Evolutionary conservation across 2,888 invertebrate genomes (phyloP), one percentile per base, ranked within the genome.

Genomic region (Crocallis elinguaria): DNA sequence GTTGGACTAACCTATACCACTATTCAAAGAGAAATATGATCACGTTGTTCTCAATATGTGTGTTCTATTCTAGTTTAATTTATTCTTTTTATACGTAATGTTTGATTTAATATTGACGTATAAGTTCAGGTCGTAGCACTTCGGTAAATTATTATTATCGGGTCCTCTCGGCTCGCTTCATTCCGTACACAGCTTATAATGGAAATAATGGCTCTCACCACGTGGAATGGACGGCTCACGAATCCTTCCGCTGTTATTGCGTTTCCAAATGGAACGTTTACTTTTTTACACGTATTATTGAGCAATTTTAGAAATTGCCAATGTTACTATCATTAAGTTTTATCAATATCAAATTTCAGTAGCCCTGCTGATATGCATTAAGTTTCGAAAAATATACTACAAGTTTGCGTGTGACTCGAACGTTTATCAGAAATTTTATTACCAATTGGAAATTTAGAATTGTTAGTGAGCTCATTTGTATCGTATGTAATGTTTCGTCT

Each of bases 121-220:
- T 56, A 66, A 44, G 69, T 66, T 63, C 44, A 59, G 58, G 64
- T 60, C 25, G 60, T 51, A 68, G 62, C 64, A 69, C 67, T 72
- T 60, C 60, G 51, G 67, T 75, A 74, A 73, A 76, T 75, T 73
- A 71, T 68, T 62, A 25, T 29, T 19, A 3, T 42, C 19, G 62
- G 41, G 57, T 67, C 66, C 69, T 66, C 59, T 66, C 59, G 44
- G 35, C 16, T 44, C 16, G 49, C 67, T 65, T 66, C 67, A 68
- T 67, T 71, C 66, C 57, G 65, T 62, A 60, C 57, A 62, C 55
- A 8, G 50, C 68, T 68, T 67, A 44, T 62, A 69, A 57, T 57
- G 62, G 66, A 66, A 69, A 70, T 76, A 80, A 77, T 76, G 59
- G 67, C 69, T 72, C 73, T 73, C 69, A 70, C 66, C 69, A 60